A percentile compares a stretch with the other conserved stretches of the same genome.
These are phyloP conservation scores for Anticlea derivata DNA, from an alignment of 2,888 invertebrate genomes.

Conservation along the genomic window DNA sequence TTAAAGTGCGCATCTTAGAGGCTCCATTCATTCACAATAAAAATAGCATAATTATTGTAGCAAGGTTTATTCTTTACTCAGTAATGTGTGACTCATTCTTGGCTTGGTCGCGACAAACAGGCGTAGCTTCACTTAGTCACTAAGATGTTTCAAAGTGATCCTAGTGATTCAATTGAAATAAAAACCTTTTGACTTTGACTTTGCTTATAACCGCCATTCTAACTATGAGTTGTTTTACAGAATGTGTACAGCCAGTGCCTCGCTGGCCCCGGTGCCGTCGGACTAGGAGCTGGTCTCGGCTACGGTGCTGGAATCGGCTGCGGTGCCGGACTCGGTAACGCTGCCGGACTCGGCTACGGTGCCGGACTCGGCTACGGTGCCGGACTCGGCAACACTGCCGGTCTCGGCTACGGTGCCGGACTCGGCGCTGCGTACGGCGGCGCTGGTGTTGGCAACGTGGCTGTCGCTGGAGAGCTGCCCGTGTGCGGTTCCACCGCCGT, in stretches of 20 bases:
- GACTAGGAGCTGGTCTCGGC: constrained; percentile 12
- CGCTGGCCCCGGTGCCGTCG: constrained; percentile 8
- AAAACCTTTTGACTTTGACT: no score
- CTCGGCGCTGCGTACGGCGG: constrained; percentile 32
- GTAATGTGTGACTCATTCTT: no score
- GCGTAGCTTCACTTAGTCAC: no score
- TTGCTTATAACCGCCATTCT: no score
- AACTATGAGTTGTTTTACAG: constrained; percentile 15
- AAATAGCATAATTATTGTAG: no score
- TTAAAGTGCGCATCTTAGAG: no score
- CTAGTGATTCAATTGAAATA: no score
- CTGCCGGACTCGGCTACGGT: constrained; percentile 7
- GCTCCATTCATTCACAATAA: no score
- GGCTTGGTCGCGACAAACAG: no score
- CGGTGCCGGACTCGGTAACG: background rate
- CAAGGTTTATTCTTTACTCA: no score
- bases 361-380: constrained; percentile 1
- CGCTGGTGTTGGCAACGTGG: constrained; percentile 39
- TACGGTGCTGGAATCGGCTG: background rate
- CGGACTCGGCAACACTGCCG: background rate
- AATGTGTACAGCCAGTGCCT: constrained; percentile 34
- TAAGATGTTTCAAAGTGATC: no score
- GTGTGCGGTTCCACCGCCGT: constrained; percentile 44
- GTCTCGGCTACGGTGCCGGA: constrained; percentile 12
- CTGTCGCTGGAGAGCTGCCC: constrained; percentile 39